These are phyloP conservation scores for Silurus meridionalis DNA, from an alignment of 2,113 vertebrate genomes.

Conservation along the genomic window DNA sequence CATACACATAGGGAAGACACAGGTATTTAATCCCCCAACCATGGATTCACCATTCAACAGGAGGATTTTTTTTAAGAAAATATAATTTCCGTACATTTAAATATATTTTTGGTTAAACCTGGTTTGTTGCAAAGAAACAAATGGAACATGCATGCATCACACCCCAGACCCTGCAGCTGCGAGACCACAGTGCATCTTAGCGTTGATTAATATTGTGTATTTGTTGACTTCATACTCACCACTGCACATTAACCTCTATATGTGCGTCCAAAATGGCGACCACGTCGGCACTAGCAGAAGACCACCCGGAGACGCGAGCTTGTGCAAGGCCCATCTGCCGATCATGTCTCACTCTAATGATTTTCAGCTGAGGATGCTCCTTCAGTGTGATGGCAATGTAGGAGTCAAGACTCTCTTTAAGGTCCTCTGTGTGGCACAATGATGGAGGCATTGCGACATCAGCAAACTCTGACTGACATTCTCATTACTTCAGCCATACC, in stretches of 20 bases:
- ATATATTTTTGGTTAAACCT: too few species aligned
- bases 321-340: slow-evolving; percentile 72
- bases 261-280: slow-evolving; percentile 79
- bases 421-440: background rate
- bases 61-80: too few species aligned
- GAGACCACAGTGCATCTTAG: background rate
- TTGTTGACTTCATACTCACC: slow-evolving; percentile 51
- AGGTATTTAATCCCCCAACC: too few species aligned
- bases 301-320: slow-evolving; percentile 71
- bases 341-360: slow-evolving; percentile 54
- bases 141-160: background rate
- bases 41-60: too few species aligned
- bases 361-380: slow-evolving; percentile 13
- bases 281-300: slow-evolving; percentile 67
- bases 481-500: too few species aligned
- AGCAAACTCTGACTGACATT: background rate
- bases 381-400: background rate
- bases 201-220: background rate
- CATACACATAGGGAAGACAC: too few species aligned
- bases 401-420: slow-evolving; percentile 2
- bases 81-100: too few species aligned
- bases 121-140: too few species aligned
- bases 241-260: slow-evolving; percentile 73
- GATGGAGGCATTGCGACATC: background rate
- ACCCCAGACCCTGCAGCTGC: background rate